A percentile compares a stretch with the other conserved stretches of the same genome.
These are phyloP conservation scores for Acleris cristana DNA, from an alignment of 2,888 invertebrate genomes.

Conservation along the genomic window DNA sequence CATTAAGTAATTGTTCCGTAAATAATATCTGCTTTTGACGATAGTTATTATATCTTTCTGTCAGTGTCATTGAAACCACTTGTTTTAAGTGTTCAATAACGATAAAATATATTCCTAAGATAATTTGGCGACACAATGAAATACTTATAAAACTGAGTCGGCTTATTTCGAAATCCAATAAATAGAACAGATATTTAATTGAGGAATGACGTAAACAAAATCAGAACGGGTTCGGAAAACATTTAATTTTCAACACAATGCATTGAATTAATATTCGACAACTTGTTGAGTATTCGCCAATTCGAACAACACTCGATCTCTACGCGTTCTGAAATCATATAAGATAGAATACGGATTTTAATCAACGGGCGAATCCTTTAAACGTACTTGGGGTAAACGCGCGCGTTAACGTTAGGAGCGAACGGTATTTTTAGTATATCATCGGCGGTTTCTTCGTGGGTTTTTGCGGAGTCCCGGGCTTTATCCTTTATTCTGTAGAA, in stretches of 20 bases:
- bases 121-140: too few species aligned
- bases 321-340: conserved; percentile 43
- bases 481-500: conserved; percentile 42
- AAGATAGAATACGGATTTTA: conserved; percentile 65
- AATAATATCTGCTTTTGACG: not conserved
- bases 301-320: conserved; percentile 14
- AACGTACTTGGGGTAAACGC: conserved; percentile 50
- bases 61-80: too few species aligned
- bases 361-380: conserved; percentile 60
- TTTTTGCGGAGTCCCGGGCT: conserved; percentile 39
- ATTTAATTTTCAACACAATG: conserved; percentile 60
- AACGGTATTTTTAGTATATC: conserved; percentile 40
- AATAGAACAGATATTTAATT: conserved; percentile 45
- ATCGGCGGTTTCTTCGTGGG: conserved; percentile 40
- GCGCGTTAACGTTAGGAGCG: conserved; percentile 49
- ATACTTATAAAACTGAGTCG: not conserved
- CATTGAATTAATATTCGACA: conserved; percentile 58
- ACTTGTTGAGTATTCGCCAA: conserved; percentile 26
- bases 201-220: conserved; percentile 48
- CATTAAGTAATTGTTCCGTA: not conserved
- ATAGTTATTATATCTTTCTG: too few species aligned
- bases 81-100: too few species aligned
- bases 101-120: too few species aligned
- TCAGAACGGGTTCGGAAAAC: conserved; percentile 50
- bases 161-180: conserved; percentile 16